These are phyloP conservation scores for Hemiprocne comata DNA, from an alignment of 2,113 vertebrate species.

Conservation along the genomic window DNA sequence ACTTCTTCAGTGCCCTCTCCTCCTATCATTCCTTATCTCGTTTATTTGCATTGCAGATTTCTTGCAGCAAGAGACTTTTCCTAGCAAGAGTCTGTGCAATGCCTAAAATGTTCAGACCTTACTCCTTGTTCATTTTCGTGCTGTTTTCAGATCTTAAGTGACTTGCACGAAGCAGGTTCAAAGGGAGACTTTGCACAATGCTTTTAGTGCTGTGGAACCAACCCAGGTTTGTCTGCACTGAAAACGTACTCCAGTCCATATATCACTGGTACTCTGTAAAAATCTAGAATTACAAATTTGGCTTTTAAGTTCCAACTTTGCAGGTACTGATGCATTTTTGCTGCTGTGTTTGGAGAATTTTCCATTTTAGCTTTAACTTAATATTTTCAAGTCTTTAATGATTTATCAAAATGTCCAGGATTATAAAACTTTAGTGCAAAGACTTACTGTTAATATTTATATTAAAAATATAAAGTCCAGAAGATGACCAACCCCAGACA, in stretches of 20 bases:
- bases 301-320: not conserved
- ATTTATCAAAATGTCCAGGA: not conserved
- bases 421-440: not conserved
- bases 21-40: not conserved
- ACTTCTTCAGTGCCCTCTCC: not conserved
- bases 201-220: not conserved
- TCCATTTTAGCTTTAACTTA: not conserved
- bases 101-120: not conserved
- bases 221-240: not conserved
- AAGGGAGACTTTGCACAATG: not conserved
- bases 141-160: not conserved
- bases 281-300: not conserved
- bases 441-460: not conserved
- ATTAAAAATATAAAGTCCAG: not conserved
- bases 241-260: not conserved
- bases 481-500: not conserved
- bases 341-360: not conserved
- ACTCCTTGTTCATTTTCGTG: not conserved
- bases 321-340: not conserved
- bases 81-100: not conserved
- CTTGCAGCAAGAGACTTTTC: not conserved
- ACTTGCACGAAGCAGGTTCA: not conserved
- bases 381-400: not conserved
- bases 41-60: not conserved
- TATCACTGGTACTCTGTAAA: not conserved